Conservation (phyloP, 2,113 vertebrate genomes). For the Psilopogon haemacephalus region DNA sequence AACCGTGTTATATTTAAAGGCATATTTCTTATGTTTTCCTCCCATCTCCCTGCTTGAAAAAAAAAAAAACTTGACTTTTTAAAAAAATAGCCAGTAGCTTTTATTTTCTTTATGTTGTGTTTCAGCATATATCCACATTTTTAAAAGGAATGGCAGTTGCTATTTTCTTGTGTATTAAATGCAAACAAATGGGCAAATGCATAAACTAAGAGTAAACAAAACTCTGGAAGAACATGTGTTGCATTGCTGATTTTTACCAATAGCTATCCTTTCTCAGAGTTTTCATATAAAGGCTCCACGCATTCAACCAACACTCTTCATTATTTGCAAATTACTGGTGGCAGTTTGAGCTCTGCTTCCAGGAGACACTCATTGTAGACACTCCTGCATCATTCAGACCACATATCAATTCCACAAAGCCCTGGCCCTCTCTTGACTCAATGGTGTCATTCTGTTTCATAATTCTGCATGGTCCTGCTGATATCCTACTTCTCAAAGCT, state of each 20-base stretch:
- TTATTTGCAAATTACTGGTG: neutral
- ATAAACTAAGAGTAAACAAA: neutral
- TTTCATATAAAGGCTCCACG: neutral
- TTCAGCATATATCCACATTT: neutral
- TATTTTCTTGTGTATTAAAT: neutral
- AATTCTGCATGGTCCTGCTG: neutral
- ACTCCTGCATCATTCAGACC: neutral
- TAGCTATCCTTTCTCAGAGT: neutral
- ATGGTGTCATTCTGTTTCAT: rapidly evolving
- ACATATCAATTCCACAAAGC: neutral
- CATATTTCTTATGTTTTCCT: neutral
- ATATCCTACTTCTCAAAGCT: neutral
- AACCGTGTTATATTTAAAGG: neutral
- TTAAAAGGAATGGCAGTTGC: neutral
- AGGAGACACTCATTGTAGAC: neutral
- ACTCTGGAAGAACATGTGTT: neutral
- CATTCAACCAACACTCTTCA: neutral
- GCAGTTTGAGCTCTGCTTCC: neutral
- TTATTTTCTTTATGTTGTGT: neutral
- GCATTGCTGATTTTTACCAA: neutral
- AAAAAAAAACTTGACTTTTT: neutral
- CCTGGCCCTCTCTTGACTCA: neutral
- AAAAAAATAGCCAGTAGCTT: neutral
- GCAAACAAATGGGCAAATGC: neutral
- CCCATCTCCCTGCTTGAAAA: neutral